Conservation (phyloP, 2,888 invertebrate species). For the Galeopsomyia nigrocyanea region DNA sequence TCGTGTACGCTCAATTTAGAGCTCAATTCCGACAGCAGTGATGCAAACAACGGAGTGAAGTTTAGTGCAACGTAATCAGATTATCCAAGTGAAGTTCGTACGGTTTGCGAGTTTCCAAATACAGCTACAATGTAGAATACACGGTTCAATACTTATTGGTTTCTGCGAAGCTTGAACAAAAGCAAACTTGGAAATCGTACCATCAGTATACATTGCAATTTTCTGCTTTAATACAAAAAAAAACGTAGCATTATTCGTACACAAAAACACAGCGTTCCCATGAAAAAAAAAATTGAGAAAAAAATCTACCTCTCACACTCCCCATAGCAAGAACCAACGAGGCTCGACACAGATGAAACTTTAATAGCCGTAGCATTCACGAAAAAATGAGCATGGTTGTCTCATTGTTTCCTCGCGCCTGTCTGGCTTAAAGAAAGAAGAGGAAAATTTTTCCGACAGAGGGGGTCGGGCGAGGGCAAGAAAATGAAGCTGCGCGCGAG, state of each 20-base stretch:
- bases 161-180: no score
- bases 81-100: neutral
- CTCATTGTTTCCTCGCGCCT: slow-evolving; percentile 32
- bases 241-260: no score
- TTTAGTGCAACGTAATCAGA: slow-evolving; percentile 13
- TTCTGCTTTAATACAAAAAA: no score
- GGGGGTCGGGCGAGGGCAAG: neutral
- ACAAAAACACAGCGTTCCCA: neutral
- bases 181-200: no score
- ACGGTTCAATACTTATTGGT: no score
- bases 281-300: neutral
- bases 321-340: neutral
- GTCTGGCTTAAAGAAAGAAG: neutral
- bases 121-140: no score
- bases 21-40: neutral
- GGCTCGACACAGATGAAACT: slow-evolving; percentile 39
- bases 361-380: slow-evolving; percentile 40
- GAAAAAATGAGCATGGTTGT: slow-evolving; percentile 19
- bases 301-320: neutral
- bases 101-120: slow-evolving; percentile 11
- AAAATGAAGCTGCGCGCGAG: slow-evolving; percentile 48
- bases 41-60: slow-evolving; percentile 14
- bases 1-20: no score
- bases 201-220: no score
- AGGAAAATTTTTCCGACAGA: neutral